phyloP scores from a whole-genome alignment of 2,797 vertebrate genomes.

The Florisuga fusca region DNA sequence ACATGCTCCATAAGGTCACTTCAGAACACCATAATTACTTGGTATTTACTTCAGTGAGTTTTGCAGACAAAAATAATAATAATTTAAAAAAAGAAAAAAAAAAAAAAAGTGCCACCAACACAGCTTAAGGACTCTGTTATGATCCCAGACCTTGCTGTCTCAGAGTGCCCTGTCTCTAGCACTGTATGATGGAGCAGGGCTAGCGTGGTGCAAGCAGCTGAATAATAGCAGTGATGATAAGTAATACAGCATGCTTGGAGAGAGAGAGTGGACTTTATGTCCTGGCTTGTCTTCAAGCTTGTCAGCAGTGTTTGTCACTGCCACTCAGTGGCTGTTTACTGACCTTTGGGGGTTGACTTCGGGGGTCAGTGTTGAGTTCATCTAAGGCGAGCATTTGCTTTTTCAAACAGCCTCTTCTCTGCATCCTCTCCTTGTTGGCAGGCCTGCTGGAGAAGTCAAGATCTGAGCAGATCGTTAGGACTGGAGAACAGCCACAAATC shows the following conservation, averaged over 20 bases:
- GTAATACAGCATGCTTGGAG: not conserved
- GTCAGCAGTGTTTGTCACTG: not conserved
- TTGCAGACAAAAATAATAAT: conserved; percentile 56
- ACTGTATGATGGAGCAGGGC: not conserved
- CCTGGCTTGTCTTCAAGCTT: not conserved
- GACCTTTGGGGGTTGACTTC: not conserved
- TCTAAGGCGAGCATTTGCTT: not conserved
- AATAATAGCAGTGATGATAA: not conserved
- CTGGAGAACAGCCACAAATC: not conserved
- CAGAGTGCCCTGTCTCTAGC: fast-evolving
- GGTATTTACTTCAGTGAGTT: conserved; percentile 66
- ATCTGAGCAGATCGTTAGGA: not conserved
- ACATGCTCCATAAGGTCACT: conserved; percentile 78
- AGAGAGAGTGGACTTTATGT: not conserved
- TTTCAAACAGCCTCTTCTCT: not conserved
- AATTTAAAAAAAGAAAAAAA: not conserved
- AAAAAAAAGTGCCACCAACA: not conserved
- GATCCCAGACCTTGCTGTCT: not conserved
- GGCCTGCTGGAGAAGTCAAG: not conserved
- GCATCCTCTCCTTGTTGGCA: not conserved
- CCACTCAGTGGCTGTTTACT: not conserved
- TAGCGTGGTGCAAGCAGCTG: not conserved
- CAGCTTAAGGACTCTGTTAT: not conserved
- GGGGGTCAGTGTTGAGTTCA: conserved; percentile 16
- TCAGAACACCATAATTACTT: conserved; percentile 68